phyloP scores from a whole-genome alignment of 30 jellyfish, hydroid and myxozoan species.

The Sanderia malayensis region DNA sequence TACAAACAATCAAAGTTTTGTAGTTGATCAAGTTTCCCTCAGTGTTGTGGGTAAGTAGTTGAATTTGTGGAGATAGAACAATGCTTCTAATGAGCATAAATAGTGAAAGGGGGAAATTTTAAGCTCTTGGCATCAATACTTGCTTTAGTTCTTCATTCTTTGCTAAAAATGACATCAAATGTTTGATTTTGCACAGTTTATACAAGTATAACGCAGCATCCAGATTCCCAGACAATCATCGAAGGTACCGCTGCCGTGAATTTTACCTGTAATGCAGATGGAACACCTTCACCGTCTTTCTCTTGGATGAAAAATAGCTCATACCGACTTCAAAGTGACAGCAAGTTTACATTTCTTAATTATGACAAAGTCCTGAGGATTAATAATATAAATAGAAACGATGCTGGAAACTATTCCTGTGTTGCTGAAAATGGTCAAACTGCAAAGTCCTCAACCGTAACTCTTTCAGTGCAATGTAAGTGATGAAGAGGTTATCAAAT shows the following conservation, averaged over 20 bases:
- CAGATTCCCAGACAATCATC: constrained; percentile 4
- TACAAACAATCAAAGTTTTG: constrained; percentile 25
- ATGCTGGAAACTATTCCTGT: constrained; percentile 30
- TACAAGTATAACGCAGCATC: constrained; percentile 12
- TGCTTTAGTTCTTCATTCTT: too few species aligned
- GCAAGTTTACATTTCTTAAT: background rate
- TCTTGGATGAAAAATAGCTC: constrained; percentile 16
- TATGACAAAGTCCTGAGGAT: constrained; percentile 12
- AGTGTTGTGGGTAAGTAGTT: constrained; percentile 36
- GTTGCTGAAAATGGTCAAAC: constrained; percentile 4
- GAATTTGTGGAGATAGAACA: background rate
- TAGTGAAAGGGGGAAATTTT: too few species aligned
- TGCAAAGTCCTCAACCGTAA: constrained; percentile 19
- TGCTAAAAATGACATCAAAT: background rate
- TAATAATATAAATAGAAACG: background rate
- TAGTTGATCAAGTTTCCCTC: background rate
- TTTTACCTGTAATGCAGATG: constrained; percentile 32
- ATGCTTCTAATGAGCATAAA: too few species aligned
- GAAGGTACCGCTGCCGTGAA: constrained; percentile 10
- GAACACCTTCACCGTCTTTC: constrained; percentile 24
- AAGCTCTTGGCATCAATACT: too few species aligned
- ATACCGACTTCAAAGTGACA: background rate
- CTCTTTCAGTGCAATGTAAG: constrained; percentile 37
- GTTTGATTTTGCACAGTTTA: constrained; percentile 1
- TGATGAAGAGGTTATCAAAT: too few species aligned